Base-by-base conservation (phyloP, 2,113 vertebrate genomes). In the Piprites chloris region DNA sequence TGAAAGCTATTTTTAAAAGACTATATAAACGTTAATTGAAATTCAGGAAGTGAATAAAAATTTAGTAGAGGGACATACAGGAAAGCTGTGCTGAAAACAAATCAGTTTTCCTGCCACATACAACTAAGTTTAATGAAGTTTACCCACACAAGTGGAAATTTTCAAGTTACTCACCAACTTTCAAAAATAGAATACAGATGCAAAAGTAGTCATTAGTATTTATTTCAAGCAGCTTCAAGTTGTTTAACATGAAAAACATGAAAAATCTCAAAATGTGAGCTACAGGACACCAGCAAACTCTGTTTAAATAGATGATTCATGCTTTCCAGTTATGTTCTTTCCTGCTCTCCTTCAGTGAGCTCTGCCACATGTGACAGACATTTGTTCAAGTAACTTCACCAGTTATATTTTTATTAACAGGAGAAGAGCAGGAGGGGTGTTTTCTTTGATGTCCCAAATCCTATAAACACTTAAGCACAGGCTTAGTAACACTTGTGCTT, bases 191-290 rank as follows among this genome's bases (percentile, higher is more conserved):
- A 97, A 96, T 96, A 96, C 66, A 76, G 88, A 96, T 95, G 95
- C 68, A 81, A 56, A 93, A 96, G 88, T 81, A 96, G 88, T 87
- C 93, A 95, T 95, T 94, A 89, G 32, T 61, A 78, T 69, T 96
- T 96, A 96, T 89, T 95, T 97, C 66, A 97, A 97, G 97, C 97
- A 97, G 96, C 97, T 96, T 97, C 96, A 96, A 52, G 44, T 73
- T 55, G 93, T 56, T 86, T 82, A 87, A 81, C 52, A n/a, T n/a
- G n/a, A n/a, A n/a, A 84, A 96, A 95, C 89, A 95, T 42, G 35
- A 86, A 94, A 79, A 85, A 96, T 90, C 79, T 95, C 94, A 96
- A 92, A 94, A 89, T 35, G 84, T 96, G 92, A 96, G 75, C 96
- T 93, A 96, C 68, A 95, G 95, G 96, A 96, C 91, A 97, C 75